These are phyloP conservation scores for Catocala nupta DNA, from an alignment of 2,888 invertebrate genomes.

Conservation along the genomic window DNA sequence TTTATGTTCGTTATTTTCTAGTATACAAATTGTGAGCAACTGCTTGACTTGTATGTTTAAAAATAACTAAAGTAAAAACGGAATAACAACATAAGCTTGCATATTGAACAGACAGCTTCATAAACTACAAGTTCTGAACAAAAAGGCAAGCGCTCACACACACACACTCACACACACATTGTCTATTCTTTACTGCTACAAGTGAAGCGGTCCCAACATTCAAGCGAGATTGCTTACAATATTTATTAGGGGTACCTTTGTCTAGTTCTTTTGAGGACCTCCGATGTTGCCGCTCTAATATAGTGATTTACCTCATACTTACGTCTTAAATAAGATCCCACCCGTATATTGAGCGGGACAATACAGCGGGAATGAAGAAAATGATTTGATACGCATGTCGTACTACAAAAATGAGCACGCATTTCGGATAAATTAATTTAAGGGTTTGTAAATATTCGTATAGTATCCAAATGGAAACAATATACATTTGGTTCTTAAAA, in stretches of 20 bases:
- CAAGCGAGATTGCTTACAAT: constrained; percentile 45
- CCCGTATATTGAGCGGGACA: constrained; percentile 14
- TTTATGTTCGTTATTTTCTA: no score
- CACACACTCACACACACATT: no score
- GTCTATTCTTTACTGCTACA: constrained; percentile 13
- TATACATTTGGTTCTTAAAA: no score
- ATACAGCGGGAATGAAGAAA: background rate
- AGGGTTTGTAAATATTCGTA: no score
- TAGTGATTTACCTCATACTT: constrained; percentile 34
- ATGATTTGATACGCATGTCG: background rate
- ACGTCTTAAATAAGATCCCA: constrained; percentile 17
- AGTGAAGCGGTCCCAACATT: constrained; percentile 27
- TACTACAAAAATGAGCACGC: no score
- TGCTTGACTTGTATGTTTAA: no score
- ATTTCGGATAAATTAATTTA: no score
- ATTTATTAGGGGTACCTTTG: constrained; percentile 47
- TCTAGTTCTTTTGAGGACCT: constrained; percentile 42
- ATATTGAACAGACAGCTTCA: constrained; percentile 4
- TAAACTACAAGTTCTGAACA: constrained; percentile 3
- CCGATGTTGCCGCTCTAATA: constrained; percentile 46
- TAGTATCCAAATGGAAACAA: no score
- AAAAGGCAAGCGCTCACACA: background rate
- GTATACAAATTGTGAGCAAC: no score
- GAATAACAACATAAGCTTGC: background rate
- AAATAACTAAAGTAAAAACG: no score